Evolutionary conservation across 2,113 vertebrate species (phyloP).

Genomic region (Crocuta crocuta): DNA sequence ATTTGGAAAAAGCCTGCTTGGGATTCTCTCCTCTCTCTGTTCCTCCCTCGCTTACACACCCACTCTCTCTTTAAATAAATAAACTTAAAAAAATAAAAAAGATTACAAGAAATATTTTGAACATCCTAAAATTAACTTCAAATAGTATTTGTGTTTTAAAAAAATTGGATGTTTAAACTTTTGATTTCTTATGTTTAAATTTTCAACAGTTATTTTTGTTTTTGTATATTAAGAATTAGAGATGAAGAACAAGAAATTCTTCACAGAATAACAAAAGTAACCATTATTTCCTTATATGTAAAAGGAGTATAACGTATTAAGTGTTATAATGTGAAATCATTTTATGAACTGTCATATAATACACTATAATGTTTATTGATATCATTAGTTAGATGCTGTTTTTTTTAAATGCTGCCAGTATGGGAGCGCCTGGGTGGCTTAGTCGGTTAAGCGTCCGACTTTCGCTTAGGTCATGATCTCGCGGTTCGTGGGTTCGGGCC

Average conservation of each 20-base stretch:
- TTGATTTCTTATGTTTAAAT: neutral
- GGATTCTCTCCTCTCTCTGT: no score
- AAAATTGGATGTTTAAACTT: conserved; percentile 5
- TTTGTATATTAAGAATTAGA: conserved; percentile 26
- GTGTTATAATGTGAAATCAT: neutral
- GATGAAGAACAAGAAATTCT: neutral
- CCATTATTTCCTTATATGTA: conserved; percentile 20
- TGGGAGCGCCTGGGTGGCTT: no score
- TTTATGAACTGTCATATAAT: neutral
- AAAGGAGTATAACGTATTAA: neutral
- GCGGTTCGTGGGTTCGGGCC: no score
- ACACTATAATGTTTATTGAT: neutral
- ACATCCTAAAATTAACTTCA: conserved; percentile 43
- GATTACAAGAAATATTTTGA: conserved; percentile 2
- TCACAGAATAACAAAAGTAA: neutral
- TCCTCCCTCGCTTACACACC: no score
- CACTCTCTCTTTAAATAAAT: no score
- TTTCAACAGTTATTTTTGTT: conserved; percentile 10
- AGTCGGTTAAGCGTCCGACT: no score
- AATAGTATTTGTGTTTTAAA: neutral
- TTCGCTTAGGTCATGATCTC: no score
- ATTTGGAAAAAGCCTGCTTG: no score
- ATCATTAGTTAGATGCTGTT: neutral
- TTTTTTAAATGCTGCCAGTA: neutral
- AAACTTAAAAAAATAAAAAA: no score